Base-by-base conservation (phyloP, 2,113 vertebrate species). In the Thalassoma bifasciatum region DNA sequence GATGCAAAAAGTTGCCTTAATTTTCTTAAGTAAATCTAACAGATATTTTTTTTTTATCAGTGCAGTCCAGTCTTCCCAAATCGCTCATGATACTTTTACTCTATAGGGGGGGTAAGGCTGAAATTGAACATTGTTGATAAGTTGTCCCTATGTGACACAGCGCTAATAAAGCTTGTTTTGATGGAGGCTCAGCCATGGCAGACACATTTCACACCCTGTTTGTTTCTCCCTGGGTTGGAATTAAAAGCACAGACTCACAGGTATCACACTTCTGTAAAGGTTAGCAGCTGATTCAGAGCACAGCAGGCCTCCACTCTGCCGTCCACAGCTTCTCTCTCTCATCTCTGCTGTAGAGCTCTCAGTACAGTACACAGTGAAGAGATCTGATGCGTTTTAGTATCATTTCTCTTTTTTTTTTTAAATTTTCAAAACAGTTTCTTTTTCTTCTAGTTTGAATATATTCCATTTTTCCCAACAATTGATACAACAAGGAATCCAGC, bases 211-310 rank as follows among this genome's bases (percentile, higher is more conserved):
- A 75, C 66, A 72, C 51, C 60, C 24, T 10, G 64, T 62, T 52
- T 74, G 47, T 40, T 10, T 67, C 66, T 49, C 63, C 66, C 17
- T 3, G 30, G 51, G 58, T 75, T 63, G 23, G 54, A 64, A 65
- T 68, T n/a, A 46, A 44, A 59, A 84, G 42, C 68, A 50, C 16
- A 52, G 71, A 59, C 61, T 42, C 60, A 58, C 61, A 63, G 67
- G 73, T 53, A 65, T 77, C 72, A 38, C 63, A 73, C 47, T 40
- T 77, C 49, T 37, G 66, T 22, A 44, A 61, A 57, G 73, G 37
- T 50, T 73, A 49, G 44, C 44, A 19, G 62, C 23, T 66, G 57
- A 85, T 77, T 74, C 50, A 70, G 56, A 62, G 57, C 30, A 59
- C 72, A 80, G 77, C 72, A 57, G 68, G 67, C 36, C 50, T 77